Percentiles rank a stretch among this genome's conserved stretches.
Conservation (phyloP, 2,797 vertebrate genomes). For the Parotocinclus haroldoi region DNA sequence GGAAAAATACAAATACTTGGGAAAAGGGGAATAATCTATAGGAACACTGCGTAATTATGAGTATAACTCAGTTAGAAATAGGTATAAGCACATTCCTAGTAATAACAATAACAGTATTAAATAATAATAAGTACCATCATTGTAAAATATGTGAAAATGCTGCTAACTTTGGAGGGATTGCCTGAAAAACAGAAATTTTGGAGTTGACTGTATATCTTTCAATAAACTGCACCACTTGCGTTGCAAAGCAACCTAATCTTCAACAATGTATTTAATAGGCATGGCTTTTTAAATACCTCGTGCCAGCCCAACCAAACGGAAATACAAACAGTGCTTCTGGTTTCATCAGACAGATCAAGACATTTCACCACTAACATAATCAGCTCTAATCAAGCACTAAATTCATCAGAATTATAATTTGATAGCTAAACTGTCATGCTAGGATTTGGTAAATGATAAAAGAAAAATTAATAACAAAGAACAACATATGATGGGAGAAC, state of each 20-base stretch:
- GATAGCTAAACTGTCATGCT: slow-evolving; percentile 40
- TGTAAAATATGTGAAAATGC: too few species aligned
- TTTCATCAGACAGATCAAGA: slow-evolving; percentile 51
- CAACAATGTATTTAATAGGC: background rate
- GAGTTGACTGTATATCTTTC: background rate
- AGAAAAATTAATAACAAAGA: slow-evolving; percentile 53
- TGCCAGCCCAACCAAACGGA: slow-evolving; percentile 34
- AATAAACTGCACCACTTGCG: background rate
- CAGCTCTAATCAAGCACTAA: slow-evolving; percentile 44
- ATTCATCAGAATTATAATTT: slow-evolving; percentile 56
- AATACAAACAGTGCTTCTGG: slow-evolving; percentile 46
- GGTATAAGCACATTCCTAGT: too few species aligned
- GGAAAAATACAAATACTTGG: too few species aligned
- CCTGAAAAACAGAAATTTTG: background rate
- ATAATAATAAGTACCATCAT: too few species aligned
- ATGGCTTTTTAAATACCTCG: background rate
- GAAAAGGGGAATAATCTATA: too few species aligned
- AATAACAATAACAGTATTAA: too few species aligned
- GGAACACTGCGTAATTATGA: too few species aligned
- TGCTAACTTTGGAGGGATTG: background rate
- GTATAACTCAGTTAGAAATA: too few species aligned
- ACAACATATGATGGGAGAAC: slow-evolving; percentile 42
- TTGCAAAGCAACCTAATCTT: too few species aligned
- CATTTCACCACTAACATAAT: slow-evolving; percentile 55
- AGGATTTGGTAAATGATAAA: slow-evolving; percentile 19